Conservation (phyloP, 2,797 vertebrate genomes). For the Telmatherina bonti region DNA sequence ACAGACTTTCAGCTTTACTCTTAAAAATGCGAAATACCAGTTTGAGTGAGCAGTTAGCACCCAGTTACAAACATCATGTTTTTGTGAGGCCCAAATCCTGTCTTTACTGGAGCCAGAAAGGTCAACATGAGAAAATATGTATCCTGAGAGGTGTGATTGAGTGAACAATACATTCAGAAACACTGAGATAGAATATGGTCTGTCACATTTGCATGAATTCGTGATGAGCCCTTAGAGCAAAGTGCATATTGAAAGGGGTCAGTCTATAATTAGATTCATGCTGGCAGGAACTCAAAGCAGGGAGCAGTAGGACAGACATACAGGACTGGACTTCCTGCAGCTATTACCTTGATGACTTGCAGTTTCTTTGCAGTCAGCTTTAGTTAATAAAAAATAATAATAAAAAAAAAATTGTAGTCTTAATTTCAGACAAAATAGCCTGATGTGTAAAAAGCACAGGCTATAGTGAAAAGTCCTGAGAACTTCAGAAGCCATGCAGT, state of each 20-base stretch:
- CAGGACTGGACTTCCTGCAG: slow-evolving; percentile 61
- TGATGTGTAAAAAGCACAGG: neutral
- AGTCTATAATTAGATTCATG: slow-evolving; percentile 78
- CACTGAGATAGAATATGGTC: slow-evolving; percentile 11
- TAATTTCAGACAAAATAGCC: too few relatives aligned
- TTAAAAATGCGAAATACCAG: slow-evolving; percentile 29
- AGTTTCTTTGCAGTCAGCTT: slow-evolving; percentile 67
- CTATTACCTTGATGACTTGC: slow-evolving; percentile 84
- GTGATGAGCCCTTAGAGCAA: slow-evolving; percentile 50
- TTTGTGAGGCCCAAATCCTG: slow-evolving; percentile 1
- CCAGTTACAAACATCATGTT: slow-evolving; percentile 13
- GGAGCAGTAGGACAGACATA: slow-evolving; percentile 64
- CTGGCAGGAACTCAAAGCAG: slow-evolving; percentile 78
- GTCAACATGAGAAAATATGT: neutral
- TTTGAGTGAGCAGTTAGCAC: slow-evolving; percentile 36
- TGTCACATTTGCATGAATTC: slow-evolving; percentile 44
- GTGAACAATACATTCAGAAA: slow-evolving; percentile 1
- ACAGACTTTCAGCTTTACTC: slow-evolving; percentile 31
- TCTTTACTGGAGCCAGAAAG: neutral
- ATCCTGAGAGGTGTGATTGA: neutral
- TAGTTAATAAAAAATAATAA: too few relatives aligned
- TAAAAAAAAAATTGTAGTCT: neutral
- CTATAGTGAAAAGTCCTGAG: neutral
- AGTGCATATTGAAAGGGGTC: slow-evolving; percentile 47
- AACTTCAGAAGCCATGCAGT: neutral